Base-by-base conservation (phyloP, 2,888 invertebrate species). In the Poecilobothrus nobilitatus region DNA sequence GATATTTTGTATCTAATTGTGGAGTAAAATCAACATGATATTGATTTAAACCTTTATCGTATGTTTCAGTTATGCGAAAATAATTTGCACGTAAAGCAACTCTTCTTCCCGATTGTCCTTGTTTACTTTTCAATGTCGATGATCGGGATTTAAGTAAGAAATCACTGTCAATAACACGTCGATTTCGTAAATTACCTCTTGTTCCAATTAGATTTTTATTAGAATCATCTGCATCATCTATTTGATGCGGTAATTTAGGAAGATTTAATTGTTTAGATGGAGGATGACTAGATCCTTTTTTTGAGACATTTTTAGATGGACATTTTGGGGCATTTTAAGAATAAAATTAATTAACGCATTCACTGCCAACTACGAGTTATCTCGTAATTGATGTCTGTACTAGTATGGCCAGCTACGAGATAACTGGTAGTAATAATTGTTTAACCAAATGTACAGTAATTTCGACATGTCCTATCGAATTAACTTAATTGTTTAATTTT, bases 11-110 rank as follows among this genome's bases (percentile, higher is more conserved):
- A 71, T 93, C 92, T 71, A 91, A 87, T 0, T 88, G 88, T 0
- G 93, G 92, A 0, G 82, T 77, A 73, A 91, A 88, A 72, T 91
- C 90, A 0, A 94, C 91, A 3, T 87, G 84, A 76, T 93, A 93
- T 69, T 92, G 90, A 73, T 87, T 88, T 0, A 94, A 86, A 83
- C 91, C 92, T 93, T 68, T 33, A n/a, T 63, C 15, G 8, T 66
- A 86, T 0, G 85, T 84, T 1, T 87, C 86, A 1, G 88, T 68
- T 0, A 92, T 76, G 0, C 84, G 82, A 73, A 91, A 92, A 72
- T 90, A 92, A 75, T 94, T 94, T 0, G 90, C 84, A 73, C 64
- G 74, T 0, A 92, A 76, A 0, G 80, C 76, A 0, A 90, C 74
- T 0, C 76, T 78, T 0, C 70, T 73, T 0, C 91, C 91, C 20